These are phyloP conservation scores for Mactra quadrangularis DNA, from an alignment of 1,140 invertebrate species.

Conservation along the genomic window DNA sequence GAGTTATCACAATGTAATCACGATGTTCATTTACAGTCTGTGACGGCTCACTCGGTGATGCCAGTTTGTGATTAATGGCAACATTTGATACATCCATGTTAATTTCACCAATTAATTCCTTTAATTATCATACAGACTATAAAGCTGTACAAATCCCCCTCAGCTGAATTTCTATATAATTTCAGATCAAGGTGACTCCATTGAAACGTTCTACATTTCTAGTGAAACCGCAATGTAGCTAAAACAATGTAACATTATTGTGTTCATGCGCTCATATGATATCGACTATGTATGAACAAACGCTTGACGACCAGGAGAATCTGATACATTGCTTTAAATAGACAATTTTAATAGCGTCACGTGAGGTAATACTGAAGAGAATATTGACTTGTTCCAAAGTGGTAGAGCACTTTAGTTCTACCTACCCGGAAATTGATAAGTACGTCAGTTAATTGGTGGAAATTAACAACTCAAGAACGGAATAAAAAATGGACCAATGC, in stretches of 20 bases:
- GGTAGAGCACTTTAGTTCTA: background rate
- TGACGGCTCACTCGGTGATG: background rate
- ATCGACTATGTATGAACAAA: background rate
- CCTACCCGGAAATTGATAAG: conserved; percentile 37
- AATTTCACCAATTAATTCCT: too few relatives aligned
- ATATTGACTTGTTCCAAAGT: conserved; percentile 18
- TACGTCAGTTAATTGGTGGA: conserved; percentile 21
- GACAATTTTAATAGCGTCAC: conserved; percentile 1
- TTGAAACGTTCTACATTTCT: background rate
- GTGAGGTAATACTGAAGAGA: background rate
- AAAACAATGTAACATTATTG: background rate
- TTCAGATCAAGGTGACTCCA: background rate
- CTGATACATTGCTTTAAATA: conserved; percentile 3
- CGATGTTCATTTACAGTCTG: conserved; percentile 12
- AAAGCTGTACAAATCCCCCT: background rate
- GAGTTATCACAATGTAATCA: conserved; percentile 52
- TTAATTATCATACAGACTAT: too few relatives aligned
- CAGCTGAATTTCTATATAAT: background rate
- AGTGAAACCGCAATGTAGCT: background rate
- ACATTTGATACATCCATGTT: background rate
- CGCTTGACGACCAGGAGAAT: background rate
- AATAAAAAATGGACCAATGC: conserved; percentile 18
- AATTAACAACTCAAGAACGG: conserved; percentile 3
- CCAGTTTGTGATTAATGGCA: background rate
- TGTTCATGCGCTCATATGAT: background rate